A percentile compares a stretch with the other conserved stretches of the same genome.
phyloP scores from a whole-genome alignment of 2,797 vertebrate genomes.

The Pitangus sulphuratus region DNA sequence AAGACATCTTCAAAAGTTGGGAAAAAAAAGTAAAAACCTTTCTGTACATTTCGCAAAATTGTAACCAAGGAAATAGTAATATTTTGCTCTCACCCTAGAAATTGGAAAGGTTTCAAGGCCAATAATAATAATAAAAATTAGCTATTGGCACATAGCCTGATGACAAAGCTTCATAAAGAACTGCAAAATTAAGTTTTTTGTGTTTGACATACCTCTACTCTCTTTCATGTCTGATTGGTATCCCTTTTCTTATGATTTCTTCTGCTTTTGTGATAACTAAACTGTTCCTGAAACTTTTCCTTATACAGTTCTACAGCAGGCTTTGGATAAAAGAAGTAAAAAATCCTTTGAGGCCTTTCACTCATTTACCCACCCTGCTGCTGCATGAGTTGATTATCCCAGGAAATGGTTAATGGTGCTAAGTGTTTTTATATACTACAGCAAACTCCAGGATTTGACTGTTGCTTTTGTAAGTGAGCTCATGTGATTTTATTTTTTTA shows the following conservation, averaged over 20 bases:
- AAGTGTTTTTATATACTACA: slow-evolving; percentile 11
- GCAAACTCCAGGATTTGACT: slow-evolving; percentile 14
- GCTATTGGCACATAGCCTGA: neutral
- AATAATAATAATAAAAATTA: neutral
- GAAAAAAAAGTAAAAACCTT: neutral
- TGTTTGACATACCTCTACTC: neutral
- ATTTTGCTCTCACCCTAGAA: neutral
- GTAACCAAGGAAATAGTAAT: neutral
- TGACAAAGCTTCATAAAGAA: neutral
- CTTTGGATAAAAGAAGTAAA: neutral
- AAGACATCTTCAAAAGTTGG: neutral
- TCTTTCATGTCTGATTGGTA: neutral
- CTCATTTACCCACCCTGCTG: neutral
- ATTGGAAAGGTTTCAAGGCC: neutral
- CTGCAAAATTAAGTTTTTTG: neutral
- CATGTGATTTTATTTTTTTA: slow-evolving; percentile 26
- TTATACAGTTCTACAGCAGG: neutral
- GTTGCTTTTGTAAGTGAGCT: slow-evolving; percentile 35
- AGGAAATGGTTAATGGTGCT: slow-evolving; percentile 34
- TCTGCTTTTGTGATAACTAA: neutral
- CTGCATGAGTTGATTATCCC: neutral
- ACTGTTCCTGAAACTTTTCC: neutral
- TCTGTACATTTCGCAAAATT: neutral
- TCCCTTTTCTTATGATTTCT: neutral
- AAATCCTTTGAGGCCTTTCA: neutral